Evolutionary conservation across 2,113 vertebrate species (phyloP), one percentile per base, ranked within the genome.

Genomic region (Brachionichthys hirsutus): DNA sequence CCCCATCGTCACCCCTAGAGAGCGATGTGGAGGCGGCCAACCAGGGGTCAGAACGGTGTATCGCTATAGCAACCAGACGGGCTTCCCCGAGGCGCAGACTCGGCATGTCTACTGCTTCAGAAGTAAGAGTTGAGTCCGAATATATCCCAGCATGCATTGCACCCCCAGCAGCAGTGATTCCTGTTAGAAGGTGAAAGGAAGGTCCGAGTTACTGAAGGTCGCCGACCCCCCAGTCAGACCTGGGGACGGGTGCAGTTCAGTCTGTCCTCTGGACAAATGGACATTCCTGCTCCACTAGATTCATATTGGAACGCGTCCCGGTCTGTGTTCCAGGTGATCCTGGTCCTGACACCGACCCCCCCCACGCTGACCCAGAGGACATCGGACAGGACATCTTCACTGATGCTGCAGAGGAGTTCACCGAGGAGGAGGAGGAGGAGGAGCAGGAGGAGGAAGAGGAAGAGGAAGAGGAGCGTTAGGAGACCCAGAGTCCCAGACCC

Each of bases 41-140:
- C 92, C 97, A 0, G 95, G 95, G 0, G 95, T 96, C 83, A 91
- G 94, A 77, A 98, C 95, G 1, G 81, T 98, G 50, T 98, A 97
- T 82, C 89, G 87, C 12, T 94, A 93, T 85, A 92, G 89, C 45
- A 98, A 98, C 87, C 96, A 97, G 92, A 98, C 95, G 0, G 95
- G 95, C 20, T 98, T 98, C 78, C 96, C 95, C 0, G 92, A 94
- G 20, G 83, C 88, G 6, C 74, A 87, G 54, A 91, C 88, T 64
- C 91, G 57, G 45, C 93, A 96, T 35, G 94, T 92, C 4, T 98
- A 95, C 79, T 99, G 97, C 80, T 98, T 97, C 61, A 89, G 82
- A 93, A 92, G 96, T 97, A 88, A 89, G 82, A 44, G 24, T 38
- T 38, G 9, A 38, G 1, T 38, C 6, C 6, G 12, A 38, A 38